Evolutionary conservation across 2,113 vertebrate genomes (phyloP).

Genomic region (Plecotus auritus): DNA sequence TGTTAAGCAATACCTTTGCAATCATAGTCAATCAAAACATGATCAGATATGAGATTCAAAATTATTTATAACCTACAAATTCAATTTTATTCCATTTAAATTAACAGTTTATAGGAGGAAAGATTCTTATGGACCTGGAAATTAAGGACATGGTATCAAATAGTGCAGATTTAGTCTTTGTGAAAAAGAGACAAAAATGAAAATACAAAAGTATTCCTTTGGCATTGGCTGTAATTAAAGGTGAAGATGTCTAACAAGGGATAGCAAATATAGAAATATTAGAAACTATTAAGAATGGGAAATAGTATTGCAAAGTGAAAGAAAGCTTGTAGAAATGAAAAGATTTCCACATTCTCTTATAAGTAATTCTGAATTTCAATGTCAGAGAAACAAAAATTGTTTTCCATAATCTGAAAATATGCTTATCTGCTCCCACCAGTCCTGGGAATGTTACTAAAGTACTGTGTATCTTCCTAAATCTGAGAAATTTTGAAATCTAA

Average conservation of each 20-base stretch:
- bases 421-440: accelerated
- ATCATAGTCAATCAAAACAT: background rate
- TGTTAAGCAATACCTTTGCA: background rate
- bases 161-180: background rate
- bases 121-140: background rate
- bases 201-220: background rate
- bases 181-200: background rate
- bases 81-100: background rate
- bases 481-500: background rate
- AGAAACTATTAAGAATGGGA: background rate
- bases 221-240: background rate
- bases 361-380: background rate
- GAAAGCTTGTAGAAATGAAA: background rate
- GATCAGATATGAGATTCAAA: background rate
- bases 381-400: background rate
- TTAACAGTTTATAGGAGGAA: background rate
- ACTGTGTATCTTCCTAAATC: background rate
- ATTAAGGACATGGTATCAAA: background rate
- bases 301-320: background rate
- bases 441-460: background rate
- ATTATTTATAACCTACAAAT: background rate
- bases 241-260: background rate
- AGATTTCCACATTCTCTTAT: background rate
- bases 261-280: background rate
- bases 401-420: background rate